Base-by-base conservation (phyloP, 2,888 invertebrate species). In the Zaprionus obscuricornis region DNA sequence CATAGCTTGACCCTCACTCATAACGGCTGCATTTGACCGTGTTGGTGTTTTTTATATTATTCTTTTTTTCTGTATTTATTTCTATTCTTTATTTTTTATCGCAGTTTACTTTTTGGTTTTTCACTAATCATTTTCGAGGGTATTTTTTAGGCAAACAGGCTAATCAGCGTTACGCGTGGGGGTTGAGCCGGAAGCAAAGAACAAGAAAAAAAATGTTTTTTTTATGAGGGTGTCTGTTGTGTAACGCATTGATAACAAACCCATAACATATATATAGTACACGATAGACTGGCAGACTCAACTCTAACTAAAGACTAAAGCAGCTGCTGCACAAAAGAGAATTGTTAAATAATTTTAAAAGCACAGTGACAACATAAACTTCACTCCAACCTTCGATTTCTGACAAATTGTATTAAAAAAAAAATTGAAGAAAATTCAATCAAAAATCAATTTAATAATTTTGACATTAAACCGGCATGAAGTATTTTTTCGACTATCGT, bases 401-500 rank as follows among this genome's bases (percentile, higher is more conserved):
- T 81, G 85, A 81, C 81, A 81, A 81, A 85, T 85, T 78, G 64
- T 54, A 59, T 56, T 58, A 33, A n/a, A n/a, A n/a, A n/a, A n/a
- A n/a, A n/a, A n/a, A n/a, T n/a, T n/a, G n/a, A n/a, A 22, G 33
- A 74, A 71, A 67, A 55, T 40, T 46, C 26, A 69, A 77, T 77
- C 54, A 79, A 74, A 79, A 56, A 64, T 52, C 83, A 83, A 83
- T 76, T 74, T 63, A 43, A 71, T 70, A 79, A 79, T 66, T 68
- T 54, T 11, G 81, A 81, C 85, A 71, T 71, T 66, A 47, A 51
- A 63, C 85, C 86, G 85, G 86, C 86, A 86, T 85, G 16, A 52
- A 20, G 29, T 50, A 7, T 0, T n/a, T n/a, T 29, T 37, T 42
- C 26, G 27, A 33, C 7, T 47, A 24, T 40, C 43, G 36, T 7